Evolutionary conservation across 2,888 invertebrate genomes (phyloP).

Genomic region (Sesia apiformis): DNA sequence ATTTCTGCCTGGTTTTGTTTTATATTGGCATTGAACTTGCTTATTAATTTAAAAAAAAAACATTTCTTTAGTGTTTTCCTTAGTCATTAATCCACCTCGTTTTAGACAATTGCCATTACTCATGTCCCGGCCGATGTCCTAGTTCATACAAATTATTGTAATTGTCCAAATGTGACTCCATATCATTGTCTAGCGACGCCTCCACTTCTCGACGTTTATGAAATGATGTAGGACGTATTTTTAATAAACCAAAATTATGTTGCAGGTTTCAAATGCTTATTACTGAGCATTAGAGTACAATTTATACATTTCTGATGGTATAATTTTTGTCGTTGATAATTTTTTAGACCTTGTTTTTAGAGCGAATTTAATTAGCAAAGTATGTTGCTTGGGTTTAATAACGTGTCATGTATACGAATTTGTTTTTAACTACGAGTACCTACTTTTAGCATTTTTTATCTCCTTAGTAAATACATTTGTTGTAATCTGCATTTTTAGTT

Average conservation of each 20-base stretch:
- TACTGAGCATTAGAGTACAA: not conserved
- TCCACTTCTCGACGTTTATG: slow-evolving; percentile 8
- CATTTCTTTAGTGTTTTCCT: too few species aligned
- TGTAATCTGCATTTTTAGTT: too few species aligned
- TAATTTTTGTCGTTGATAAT: slow-evolving; percentile 3
- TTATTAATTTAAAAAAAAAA: too few species aligned
- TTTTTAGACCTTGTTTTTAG: slow-evolving; percentile 8
- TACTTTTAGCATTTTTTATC: too few species aligned
- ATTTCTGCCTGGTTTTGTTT: too few species aligned
- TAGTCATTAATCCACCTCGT: too few species aligned
- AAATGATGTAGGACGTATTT: slow-evolving; percentile 23
- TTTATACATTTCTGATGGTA: not conserved
- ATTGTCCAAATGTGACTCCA: slow-evolving; percentile 39
- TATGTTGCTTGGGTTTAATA: not conserved
- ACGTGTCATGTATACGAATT: too few species aligned
- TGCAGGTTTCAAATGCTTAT: slow-evolving; percentile 2
- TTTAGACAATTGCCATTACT: slow-evolving; percentile 21
- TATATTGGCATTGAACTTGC: too few species aligned
- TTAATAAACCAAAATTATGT: not conserved
- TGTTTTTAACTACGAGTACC: too few species aligned
- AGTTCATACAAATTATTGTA: slow-evolving; percentile 34
- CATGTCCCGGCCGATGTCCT: slow-evolving; percentile 39
- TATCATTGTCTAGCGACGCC: slow-evolving; percentile 7
- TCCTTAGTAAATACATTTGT: too few species aligned
- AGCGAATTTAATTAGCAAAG: slow-evolving; percentile 11